Percentiles rank a stretch among this genome's conserved stretches.
Evolutionary conservation across 1,140 invertebrate species (phyloP).

Genomic region (Cepaea nemoralis): DNA sequence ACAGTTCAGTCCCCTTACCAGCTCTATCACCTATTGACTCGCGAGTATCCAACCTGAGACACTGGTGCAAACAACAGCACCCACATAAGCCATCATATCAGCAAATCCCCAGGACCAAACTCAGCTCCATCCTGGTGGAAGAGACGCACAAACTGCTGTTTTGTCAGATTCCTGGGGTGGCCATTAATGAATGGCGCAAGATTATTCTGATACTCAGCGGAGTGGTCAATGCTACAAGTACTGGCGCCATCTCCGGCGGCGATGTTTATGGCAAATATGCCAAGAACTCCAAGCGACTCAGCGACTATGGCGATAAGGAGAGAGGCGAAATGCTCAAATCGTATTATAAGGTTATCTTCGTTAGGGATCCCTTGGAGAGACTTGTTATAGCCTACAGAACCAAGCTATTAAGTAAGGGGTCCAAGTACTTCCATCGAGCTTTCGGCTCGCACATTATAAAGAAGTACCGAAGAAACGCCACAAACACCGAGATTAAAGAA

Average conservation of each 20-base stretch:
- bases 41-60: conserved; percentile 44
- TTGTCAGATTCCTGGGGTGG: conserved; percentile 94
- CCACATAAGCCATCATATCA: conserved; percentile 34
- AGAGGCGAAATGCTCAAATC: conserved; percentile 77
- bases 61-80: conserved; percentile 52
- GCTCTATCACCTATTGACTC: background rate
- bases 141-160: conserved; percentile 76
- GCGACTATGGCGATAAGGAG: conserved; percentile 75
- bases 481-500: conserved; percentile 78
- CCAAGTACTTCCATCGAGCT: conserved; percentile 81
- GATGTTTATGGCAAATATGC: conserved; percentile 60
- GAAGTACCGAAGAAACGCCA: conserved; percentile 77
- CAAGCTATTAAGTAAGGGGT: conserved; percentile 83
- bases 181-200: conserved; percentile 94
- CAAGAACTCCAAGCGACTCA: conserved; percentile 69
- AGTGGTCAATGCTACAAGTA: conserved; percentile 59
- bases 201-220: conserved; percentile 87
- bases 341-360: conserved; percentile 88
- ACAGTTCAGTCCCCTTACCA: background rate
- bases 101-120: conserved; percentile 46
- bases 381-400: conserved; percentile 90
- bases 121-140: conserved; percentile 61
- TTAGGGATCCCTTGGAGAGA: conserved; percentile 91
- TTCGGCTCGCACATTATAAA: conserved; percentile 85
- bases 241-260: conserved; percentile 52